Base-by-base conservation (phyloP, 2,888 invertebrate genomes). In the Trissonchulus latispiculum region DNA sequence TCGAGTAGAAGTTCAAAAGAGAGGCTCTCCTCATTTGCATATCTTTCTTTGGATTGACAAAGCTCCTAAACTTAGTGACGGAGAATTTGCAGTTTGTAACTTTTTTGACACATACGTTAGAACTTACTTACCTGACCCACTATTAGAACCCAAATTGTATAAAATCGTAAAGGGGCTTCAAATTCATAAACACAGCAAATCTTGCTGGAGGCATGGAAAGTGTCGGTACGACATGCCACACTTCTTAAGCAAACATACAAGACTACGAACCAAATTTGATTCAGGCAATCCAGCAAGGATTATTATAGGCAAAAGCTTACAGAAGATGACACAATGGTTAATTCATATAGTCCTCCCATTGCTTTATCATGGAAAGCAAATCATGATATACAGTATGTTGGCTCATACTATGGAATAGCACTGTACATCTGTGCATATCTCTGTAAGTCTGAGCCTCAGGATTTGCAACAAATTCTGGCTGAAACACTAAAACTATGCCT, bases 1-100 rank as follows among this genome's bases (percentile, higher is more conserved):
- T 48, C 8, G 66, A 64, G 66, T 64, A 15, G 66, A 64, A 64
- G 8, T 64, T 64, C 66, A 64, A 64, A 64, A 64, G 18, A 8
- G 66, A 8, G 66, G 66, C 18, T 64, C 66, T 8, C 66, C 66
- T 29, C 66, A 64, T 64, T 32, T 64, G 31, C 66, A 64, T 28
- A 32, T 64, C 8, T 64, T 64, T n/a, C 28, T 64, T 8, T 64
- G 66, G 66, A 33, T 64, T n/a, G 18, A n/a, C 8, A 64, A 64
- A 15, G 66, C 66, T 8, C 66, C 66, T 15, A 64, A 64, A 64
- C 8, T 64, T 33, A 33, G 8, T 29, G 66, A 64, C 35, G 48
- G 8, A 48, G 35, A 64, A 33, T 32, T 18, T 8, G 8, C 8
- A 64, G 31, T 64, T 8, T 64, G 66, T 33, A 33, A 64, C 18